Evolutionary conservation across 2,113 vertebrate genomes (phyloP), one percentile per base, ranked within the genome.

Genomic region (Lipotes vexillifer): DNA sequence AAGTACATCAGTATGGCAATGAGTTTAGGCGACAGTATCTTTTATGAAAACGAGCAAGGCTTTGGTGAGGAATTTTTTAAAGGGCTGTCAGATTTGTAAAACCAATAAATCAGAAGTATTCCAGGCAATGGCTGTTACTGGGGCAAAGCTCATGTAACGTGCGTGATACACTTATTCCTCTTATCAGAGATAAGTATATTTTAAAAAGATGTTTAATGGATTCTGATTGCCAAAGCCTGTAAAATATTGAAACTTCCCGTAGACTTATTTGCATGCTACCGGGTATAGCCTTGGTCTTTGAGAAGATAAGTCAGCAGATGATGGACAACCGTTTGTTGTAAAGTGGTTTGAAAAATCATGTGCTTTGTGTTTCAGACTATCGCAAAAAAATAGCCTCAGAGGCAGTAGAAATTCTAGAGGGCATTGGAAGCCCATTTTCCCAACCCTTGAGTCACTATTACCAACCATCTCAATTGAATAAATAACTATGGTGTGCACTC

Each of bases 181-280:
- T 98, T 97, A 94, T 94, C 95, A 95, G 33, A 97, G 97, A 94
- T 91, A 97, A 98, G 97, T 96, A 85, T 96, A 78, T 98, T 98
- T 98, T 96, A 80, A 20, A 80, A 96, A 97, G 96, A 97, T 97
- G 29, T 94, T 96, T 97, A 98, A 97, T 97, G 98, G 96, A 97
- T 95, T 97, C 97, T 97, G 97, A 98, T 81, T 97, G 72, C 83
- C 90, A 77, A 63, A 81, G 87, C 90, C 4, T 75, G 74, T 59
- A n/a, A 88, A 46, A 31, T 96, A 97, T 61, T 12, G 74, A 98
- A 97, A 97, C 83, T 89, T 97, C 95, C 84, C 83, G 2, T 74
- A 94, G 91, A 23, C 20, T 49, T 68, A 68, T 46, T 63, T 93
- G 14, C 15, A 20, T 29, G 3, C 46, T 89, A 10, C 49, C 57